phyloP scores from a whole-genome alignment of 2,113 vertebrate genomes.

The Aldabrachelys gigantea region DNA sequence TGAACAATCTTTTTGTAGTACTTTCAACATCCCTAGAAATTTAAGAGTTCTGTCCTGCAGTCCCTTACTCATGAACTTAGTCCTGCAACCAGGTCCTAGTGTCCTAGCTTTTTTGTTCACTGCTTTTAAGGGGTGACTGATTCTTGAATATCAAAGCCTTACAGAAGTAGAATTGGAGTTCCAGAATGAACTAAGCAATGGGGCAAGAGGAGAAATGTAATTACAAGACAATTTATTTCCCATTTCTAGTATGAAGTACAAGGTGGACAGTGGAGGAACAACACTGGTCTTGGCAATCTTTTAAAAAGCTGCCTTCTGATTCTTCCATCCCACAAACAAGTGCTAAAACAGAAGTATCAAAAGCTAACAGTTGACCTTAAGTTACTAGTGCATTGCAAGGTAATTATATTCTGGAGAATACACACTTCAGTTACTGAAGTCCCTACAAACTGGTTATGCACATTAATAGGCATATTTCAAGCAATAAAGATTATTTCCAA shows the following conservation, averaged over 20 bases:
- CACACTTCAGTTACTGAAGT: background rate
- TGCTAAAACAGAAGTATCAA: background rate
- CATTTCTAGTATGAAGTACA: background rate
- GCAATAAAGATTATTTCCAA: background rate
- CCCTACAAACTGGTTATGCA: background rate
- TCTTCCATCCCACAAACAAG: background rate
- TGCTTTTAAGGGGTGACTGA: accelerated
- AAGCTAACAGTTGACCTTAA: background rate
- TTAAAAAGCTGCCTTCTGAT: background rate
- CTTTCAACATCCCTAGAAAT: background rate
- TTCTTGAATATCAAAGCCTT: background rate
- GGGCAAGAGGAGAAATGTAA: background rate
- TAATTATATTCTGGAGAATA: background rate
- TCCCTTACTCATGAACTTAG: background rate
- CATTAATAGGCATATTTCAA: background rate
- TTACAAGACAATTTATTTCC: background rate
- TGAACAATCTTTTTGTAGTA: background rate
- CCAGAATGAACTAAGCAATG: background rate
- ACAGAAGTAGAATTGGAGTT: background rate
- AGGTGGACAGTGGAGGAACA: background rate
- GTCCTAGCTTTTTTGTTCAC: background rate
- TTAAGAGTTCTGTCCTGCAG: background rate
- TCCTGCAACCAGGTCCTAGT: background rate
- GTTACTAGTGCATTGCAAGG: background rate
- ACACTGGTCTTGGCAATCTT: background rate